A percentile compares a stretch with the other conserved stretches of the same genome.
These are phyloP conservation scores for Pelosia muscerda DNA, from an alignment of 2,888 invertebrate genomes.

Conservation along the genomic window DNA sequence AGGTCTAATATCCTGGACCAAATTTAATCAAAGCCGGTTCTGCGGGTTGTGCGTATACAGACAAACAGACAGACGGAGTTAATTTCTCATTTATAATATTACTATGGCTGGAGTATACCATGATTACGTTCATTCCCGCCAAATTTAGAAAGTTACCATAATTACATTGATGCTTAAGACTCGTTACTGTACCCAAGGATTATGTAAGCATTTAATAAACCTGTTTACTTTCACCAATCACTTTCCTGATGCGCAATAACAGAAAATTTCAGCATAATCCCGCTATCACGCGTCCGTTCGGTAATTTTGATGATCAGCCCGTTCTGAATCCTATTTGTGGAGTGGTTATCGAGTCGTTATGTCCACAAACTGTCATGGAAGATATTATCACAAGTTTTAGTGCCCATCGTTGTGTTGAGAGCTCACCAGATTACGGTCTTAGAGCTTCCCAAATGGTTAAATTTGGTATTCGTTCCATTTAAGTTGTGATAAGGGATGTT, in stretches of 20 bases:
- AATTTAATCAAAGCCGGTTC: no score
- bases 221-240: not conserved
- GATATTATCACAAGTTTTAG: constrained; percentile 54
- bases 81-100: no score
- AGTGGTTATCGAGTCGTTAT: constrained; percentile 51
- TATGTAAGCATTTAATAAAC: not conserved
- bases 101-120: no score
- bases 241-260: not conserved
- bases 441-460: constrained; percentile 19
- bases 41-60: no score
- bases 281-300: constrained; percentile 18
- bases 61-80: no score
- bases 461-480: constrained; percentile 15
- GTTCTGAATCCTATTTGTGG: constrained; percentile 41
- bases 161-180: not conserved
- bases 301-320: constrained; percentile 36
- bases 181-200: not conserved
- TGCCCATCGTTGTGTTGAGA: constrained; percentile 46
- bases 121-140: no score
- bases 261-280: constrained; percentile 2
- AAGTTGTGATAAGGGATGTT: not conserved
- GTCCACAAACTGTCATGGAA: constrained; percentile 49
- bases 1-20: no score
- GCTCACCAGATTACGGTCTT: constrained; percentile 42
- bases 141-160: no score